phyloP scores from a whole-genome alignment of 2,888 invertebrate species.

The Erebia ligea region DNA sequence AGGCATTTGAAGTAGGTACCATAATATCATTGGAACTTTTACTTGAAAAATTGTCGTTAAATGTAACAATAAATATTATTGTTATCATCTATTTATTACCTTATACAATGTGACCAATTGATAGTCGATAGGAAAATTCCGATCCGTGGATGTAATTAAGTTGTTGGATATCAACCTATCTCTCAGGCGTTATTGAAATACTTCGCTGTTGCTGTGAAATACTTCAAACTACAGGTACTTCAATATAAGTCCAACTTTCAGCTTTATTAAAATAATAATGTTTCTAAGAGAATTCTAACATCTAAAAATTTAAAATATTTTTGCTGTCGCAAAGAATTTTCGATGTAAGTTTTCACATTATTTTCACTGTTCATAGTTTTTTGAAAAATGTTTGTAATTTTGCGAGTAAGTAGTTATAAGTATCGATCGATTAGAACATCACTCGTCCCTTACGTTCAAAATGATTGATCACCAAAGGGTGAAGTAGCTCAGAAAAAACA shows the following conservation, averaged over 20 bases:
- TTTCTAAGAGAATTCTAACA: slow-evolving; percentile 4
- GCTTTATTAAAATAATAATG: background rate
- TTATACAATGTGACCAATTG: background rate
- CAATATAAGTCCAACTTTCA: slow-evolving; percentile 6
- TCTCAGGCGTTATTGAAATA: slow-evolving; percentile 9
- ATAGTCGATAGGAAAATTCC: background rate
- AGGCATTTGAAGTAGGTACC: too few species aligned
- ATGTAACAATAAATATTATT: too few species aligned
- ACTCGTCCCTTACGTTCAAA: background rate
- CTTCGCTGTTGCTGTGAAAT: background rate
- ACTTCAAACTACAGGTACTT: slow-evolving; percentile 8
- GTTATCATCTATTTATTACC: too few species aligned
- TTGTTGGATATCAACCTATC: background rate
- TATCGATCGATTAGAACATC: background rate
- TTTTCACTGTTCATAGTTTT: too few species aligned
- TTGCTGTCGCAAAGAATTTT: too few species aligned
- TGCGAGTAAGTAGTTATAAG: too few species aligned
- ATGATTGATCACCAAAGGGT: background rate
- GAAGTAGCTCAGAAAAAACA: background rate
- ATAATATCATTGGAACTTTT: too few species aligned
- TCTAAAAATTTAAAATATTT: background rate
- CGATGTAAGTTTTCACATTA: too few species aligned
- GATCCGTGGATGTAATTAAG: slow-evolving; percentile 1
- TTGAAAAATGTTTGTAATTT: too few species aligned
- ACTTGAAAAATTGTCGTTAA: too few species aligned